These are phyloP conservation scores for Anthopleura sola DNA, from an alignment of 64 coral and sea anemone genomes.

Conservation along the genomic window DNA sequence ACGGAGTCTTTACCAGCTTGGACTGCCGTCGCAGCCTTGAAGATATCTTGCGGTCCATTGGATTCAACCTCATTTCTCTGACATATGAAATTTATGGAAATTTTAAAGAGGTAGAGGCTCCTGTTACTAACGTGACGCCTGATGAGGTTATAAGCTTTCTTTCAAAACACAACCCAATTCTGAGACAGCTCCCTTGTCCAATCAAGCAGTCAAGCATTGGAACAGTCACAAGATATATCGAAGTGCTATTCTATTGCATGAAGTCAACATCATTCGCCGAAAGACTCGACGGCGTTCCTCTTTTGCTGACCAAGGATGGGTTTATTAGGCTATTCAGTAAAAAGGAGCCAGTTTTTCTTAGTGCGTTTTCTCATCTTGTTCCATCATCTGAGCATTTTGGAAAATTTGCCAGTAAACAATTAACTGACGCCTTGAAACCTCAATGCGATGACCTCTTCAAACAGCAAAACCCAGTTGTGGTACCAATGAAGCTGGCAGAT, in stretches of 20 bases:
- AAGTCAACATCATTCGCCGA: slow-evolving; percentile 30
- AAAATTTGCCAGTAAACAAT: not conserved
- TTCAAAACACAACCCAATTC: not conserved
- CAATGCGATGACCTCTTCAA: not conserved
- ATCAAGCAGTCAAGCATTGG: slow-evolving; percentile 41
- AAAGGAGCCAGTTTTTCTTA: slow-evolving; percentile 46
- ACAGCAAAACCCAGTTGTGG: not conserved
- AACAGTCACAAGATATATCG: not conserved
- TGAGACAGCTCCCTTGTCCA: slow-evolving; percentile 45
- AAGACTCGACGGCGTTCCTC: slow-evolving; percentile 55
- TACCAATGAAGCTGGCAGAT: not conserved
- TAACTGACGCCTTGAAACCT: not conserved
- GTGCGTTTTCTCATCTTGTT: slow-evolving; percentile 57
- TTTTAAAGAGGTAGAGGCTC: slow-evolving; percentile 33
- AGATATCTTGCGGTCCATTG: slow-evolving; percentile 27
- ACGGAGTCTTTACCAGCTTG: not conserved
- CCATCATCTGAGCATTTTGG: slow-evolving; percentile 13
- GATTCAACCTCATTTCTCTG: slow-evolving; percentile 58
- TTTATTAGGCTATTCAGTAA: slow-evolving; percentile 47
- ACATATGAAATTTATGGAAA: slow-evolving; percentile 42
- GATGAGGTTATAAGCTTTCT: slow-evolving; percentile 48
- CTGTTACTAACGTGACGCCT: slow-evolving; percentile 32
- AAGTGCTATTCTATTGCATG: slow-evolving; percentile 60
- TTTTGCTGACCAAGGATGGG: slow-evolving; percentile 55
- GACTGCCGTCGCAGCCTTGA: slow-evolving; percentile 17